Evolutionary conservation across 2,797 vertebrate genomes (phyloP).

Genomic region (Molothrus ater): DNA sequence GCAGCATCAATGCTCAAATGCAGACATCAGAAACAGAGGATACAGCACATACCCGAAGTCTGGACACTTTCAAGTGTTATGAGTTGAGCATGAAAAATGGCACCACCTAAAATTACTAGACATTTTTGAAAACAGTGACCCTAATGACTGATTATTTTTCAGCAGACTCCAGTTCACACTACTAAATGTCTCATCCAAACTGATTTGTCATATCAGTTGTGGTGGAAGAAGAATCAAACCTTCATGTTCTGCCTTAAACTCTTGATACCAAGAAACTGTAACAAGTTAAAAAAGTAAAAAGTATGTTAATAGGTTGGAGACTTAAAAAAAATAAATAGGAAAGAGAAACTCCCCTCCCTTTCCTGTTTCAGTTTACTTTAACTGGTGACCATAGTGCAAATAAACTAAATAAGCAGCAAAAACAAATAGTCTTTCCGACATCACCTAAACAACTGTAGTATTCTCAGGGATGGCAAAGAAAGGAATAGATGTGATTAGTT

Average conservation of each 20-base stretch:
- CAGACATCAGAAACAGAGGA: background rate
- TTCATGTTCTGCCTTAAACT: background rate
- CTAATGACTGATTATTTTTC: background rate
- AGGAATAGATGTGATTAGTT: background rate
- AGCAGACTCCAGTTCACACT: background rate
- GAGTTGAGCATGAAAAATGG: background rate
- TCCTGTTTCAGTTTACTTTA: conserved; percentile 48
- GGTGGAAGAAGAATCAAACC: background rate
- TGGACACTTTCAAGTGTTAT: background rate
- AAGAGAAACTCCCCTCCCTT: background rate
- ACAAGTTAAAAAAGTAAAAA: background rate
- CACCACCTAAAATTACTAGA: background rate
- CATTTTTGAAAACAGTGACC: background rate
- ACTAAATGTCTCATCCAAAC: background rate
- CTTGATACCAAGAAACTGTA: background rate
- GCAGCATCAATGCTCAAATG: background rate
- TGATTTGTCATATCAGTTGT: background rate
- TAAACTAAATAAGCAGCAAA: conserved; percentile 48
- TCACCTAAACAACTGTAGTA: conserved; percentile 9
- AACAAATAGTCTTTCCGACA: conserved; percentile 9
- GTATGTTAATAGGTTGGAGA: background rate
- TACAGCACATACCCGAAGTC: background rate
- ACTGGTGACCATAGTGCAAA: conserved; percentile 3
- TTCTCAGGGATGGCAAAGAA: conserved; percentile 20
- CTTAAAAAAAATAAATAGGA: background rate